Evolutionary conservation across 2,797 vertebrate species (phyloP).

Genomic region (Enteromius afrohamiltoni): DNA sequence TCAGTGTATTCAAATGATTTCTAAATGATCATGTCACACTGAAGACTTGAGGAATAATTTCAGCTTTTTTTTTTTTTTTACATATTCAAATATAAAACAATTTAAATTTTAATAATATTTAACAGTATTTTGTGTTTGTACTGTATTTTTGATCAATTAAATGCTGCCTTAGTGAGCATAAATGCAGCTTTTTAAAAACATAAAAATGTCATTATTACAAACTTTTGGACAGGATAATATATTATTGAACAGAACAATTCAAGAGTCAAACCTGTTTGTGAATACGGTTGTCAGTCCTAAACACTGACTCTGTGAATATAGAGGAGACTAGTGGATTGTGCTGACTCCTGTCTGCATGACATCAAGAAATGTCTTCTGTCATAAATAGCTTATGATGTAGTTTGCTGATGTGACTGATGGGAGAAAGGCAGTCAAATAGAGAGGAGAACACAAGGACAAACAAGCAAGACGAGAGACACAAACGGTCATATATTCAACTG

Average conservation of each 20-base stretch:
- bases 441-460: constrained; percentile 14
- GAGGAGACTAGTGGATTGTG: constrained; percentile 11
- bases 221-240: neutral
- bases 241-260: neutral
- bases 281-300: neutral
- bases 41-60: neutral
- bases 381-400: neutral
- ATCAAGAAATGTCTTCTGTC: neutral
- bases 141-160: neutral
- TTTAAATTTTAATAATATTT: neutral
- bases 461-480: neutral
- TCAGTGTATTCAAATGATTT: neutral
- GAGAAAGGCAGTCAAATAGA: neutral
- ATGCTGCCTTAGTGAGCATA: neutral
- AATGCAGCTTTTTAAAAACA: neutral
- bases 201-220: neutral
- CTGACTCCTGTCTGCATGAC: constrained; percentile 4
- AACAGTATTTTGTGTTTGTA: neutral
- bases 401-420: constrained; percentile 4
- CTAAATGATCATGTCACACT: neutral
- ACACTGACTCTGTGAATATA: neutral
- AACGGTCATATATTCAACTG: constrained; percentile 36
- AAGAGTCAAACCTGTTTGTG: neutral
- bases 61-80: neutral
- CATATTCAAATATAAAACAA: neutral